Percentiles rank a stretch among this genome's conserved stretches.
These are phyloP conservation scores for Trichopria drosophilae DNA, from an alignment of 2,888 invertebrate genomes.

Conservation along the genomic window DNA sequence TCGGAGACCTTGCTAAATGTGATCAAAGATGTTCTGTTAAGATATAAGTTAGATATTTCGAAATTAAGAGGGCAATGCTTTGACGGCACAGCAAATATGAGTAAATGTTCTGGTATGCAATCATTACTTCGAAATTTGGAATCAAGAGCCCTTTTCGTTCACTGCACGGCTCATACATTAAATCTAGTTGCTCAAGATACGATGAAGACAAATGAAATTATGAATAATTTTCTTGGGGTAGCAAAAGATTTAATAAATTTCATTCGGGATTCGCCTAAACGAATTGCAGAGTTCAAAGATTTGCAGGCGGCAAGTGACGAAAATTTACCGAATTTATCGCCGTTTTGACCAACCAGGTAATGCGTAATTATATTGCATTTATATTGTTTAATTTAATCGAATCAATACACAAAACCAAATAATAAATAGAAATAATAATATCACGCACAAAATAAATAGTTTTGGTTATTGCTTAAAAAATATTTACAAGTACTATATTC, in stretches of 20 bases:
- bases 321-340: constrained; percentile 6
- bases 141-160: constrained; percentile 17
- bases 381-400: too few species aligned
- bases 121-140: constrained; percentile 15
- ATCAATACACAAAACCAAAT: too few species aligned
- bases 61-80: constrained; percentile 31
- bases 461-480: too few species aligned
- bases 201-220: too few species aligned
- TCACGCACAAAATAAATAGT: too few species aligned
- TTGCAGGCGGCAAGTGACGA: constrained; percentile 23
- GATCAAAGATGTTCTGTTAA: constrained; percentile 13
- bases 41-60: constrained; percentile 4
- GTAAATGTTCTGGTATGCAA: constrained; percentile 28
- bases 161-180: constrained; percentile 14
- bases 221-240: constrained; percentile 13
- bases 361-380: too few species aligned
- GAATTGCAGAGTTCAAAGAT: constrained; percentile 28
- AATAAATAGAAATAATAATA: too few species aligned
- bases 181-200: too few species aligned
- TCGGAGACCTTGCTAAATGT: constrained; percentile 9
- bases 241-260: constrained; percentile 22
- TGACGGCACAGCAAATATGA: constrained; percentile 31
- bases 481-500: too few species aligned
- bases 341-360: constrained; percentile 20
- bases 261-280: constrained; percentile 29